Conservation (phyloP, 2,797 vertebrate species). For the Aldrovandia affinis region DNA sequence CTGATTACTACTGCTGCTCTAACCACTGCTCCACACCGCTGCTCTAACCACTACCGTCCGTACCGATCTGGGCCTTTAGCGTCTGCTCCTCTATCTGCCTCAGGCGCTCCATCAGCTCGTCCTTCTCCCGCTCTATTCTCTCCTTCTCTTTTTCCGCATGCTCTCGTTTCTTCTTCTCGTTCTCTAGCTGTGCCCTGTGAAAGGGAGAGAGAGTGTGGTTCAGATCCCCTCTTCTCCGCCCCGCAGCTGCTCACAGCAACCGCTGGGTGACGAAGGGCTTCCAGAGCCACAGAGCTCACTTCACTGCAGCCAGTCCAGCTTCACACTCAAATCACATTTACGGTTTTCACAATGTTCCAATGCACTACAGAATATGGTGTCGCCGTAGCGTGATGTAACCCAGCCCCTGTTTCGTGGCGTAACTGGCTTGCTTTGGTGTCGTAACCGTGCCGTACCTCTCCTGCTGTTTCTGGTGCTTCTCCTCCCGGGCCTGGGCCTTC, state of each 20-base stretch:
- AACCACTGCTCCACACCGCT: neutral
- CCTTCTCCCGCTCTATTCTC: conserved; percentile 93
- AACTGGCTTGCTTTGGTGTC: neutral
- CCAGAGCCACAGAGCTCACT: too few relatives aligned
- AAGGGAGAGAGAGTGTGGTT: neutral
- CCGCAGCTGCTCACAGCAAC: too few relatives aligned
- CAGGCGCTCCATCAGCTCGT: conserved; percentile 92
- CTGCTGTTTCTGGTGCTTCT: conserved; percentile 97
- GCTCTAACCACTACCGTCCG: neutral
- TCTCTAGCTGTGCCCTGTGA: conserved; percentile 91
- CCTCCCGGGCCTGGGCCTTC: conserved; percentile 96
- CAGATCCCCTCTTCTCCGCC: too few relatives aligned
- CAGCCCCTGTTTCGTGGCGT: neutral
- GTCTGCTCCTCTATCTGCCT: conserved; percentile 95
- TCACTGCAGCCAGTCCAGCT: too few relatives aligned
- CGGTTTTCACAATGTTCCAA: too few relatives aligned
- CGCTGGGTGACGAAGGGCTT: too few relatives aligned
- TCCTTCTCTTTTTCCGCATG: conserved; percentile 96
- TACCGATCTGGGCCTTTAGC: conserved; percentile 93
- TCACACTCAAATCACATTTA: too few relatives aligned
- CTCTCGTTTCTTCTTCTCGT: conserved; percentile 96
- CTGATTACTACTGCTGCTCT: neutral
- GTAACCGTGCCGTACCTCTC: conserved; percentile 80
- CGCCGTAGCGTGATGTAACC: too few relatives aligned
- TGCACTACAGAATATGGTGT: too few relatives aligned